Evolutionary conservation across 2,113 vertebrate genomes (phyloP), one percentile per base, ranked within the genome.

Genomic region (Chlorodrepanis virens): DNA sequence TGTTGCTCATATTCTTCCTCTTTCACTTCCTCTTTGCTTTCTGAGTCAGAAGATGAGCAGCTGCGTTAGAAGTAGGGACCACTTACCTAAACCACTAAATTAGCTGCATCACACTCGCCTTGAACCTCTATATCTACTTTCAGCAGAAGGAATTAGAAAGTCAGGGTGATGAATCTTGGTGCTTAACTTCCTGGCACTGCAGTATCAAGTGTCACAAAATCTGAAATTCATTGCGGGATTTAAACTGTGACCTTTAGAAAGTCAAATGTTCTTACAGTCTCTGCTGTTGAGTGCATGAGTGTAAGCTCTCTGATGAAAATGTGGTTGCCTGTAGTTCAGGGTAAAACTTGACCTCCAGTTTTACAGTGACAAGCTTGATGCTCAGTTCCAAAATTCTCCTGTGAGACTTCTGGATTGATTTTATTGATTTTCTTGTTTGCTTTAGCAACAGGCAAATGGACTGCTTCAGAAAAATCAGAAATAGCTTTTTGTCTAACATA

Each of bases 171-270:
- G 54, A 89, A 85, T 72, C 63, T 56, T 72, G 12, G 71, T 86
- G 83, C 49, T 93, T 94, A 92, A 83, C 44, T 88, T 80, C 49
- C 49, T 88, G 75, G 24, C 40, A 71, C 31, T 85, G 50, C 28
- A 72, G n/a, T 39, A 95, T 52, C 70, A 88, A 85, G 33, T 92
- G 75, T 69, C 76, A 88, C 71, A 77, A 86, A 88, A 90, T 90
- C 57, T 83, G 75, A 88, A 92, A 96, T 80, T 76, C 75, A 65
- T 64, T 56, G 37, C 12, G 72, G 78, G 37, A 72, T 93, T 93
- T 88, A 65, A 68, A 85, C 45, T 25, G 45, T 72, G 75, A 79
- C 76, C 78, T 96, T 96, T 88, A 93, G 67, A 85, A 94, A 83
- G 86, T 63, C 93, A 88, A 83, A 33, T 67, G 11, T 91, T 95